Evolutionary conservation across 2,797 vertebrate genomes (phyloP), one percentile per base, ranked within the genome.

Genomic region (Melopsittacus undulatus): DNA sequence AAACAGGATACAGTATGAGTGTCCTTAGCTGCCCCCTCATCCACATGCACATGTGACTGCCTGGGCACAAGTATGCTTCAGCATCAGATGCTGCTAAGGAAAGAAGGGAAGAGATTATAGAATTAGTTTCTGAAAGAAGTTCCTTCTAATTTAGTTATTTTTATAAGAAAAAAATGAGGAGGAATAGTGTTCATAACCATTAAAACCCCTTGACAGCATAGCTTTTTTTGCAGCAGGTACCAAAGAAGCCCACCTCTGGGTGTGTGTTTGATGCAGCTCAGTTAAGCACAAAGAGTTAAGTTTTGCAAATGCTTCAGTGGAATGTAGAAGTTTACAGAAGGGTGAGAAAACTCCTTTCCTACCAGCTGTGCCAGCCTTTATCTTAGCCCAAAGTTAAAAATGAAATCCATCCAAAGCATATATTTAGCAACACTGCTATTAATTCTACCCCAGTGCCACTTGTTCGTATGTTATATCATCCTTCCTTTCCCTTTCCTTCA

Each of bases 341-440:
- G 48, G 19, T 4, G 32, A 83, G 68, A 75, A 92, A 89, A 70
- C 10, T 94, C 80, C 21, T 68, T 80, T 81, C 68, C 77, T 67
- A 77, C 84, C 78, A 89, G 86, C 64, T 77, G 17, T 62, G 30
- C 48, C 0, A 5, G 62, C 67, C 34, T 52, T 82, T 87, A 84
- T 73, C 89, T 81, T 36, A 94, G 66, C 46, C 59, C 70, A 21
- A 32, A 94, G 87, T 56, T 56, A 79, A 48, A 78, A 91, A 92
- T 14, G 10, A 92, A 86, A 75, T 69, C 81, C 76, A 91, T 19
- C 77, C 83, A 46, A 62, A 77, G 68, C 45, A 19, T 29, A 30
- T 57, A 86, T 91, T 91, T 56, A 94, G 87, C 83, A 86, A 15
- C 3, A 2, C 40, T 73, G 59, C n/a, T 11, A 62, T 78, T 78